A percentile compares a stretch with the other conserved stretches of the same genome.
phyloP scores from a whole-genome alignment of 30 jellyfish, hydroid and myxozoan genomes.

The Hydractinia symbiolongicarpus region DNA sequence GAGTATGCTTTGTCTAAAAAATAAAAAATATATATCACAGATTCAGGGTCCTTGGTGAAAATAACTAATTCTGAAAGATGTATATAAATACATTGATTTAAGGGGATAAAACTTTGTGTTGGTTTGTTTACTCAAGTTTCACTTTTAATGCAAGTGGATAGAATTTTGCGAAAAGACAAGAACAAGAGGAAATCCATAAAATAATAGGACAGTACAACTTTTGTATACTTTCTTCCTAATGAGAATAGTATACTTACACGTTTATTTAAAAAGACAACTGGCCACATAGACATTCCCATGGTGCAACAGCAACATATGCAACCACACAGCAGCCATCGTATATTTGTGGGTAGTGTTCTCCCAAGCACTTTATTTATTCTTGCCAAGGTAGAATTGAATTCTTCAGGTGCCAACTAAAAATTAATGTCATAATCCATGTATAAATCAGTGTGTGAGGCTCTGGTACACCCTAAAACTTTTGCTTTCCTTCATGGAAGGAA shows the following conservation, averaged over 20 bases:
- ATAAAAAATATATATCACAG: neutral
- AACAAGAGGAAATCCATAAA: neutral
- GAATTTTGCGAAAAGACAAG: neutral
- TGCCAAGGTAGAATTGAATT: slow-evolving; percentile 51
- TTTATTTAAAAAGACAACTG: slow-evolving; percentile 83
- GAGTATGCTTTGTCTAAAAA: slow-evolving; percentile 67
- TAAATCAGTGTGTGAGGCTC: neutral
- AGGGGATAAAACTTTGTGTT: neutral
- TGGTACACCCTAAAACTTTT: neutral
- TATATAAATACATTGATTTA: neutral
- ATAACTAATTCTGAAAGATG: neutral
- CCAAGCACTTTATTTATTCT: slow-evolving; percentile 77
- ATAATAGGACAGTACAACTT: neutral
- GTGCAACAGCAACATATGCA: slow-evolving; percentile 96
- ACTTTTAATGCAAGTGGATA: neutral
- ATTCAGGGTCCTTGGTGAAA: neutral
- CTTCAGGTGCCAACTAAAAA: slow-evolving; percentile 95
- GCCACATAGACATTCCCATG: slow-evolving; percentile 98
- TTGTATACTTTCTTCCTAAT: neutral
- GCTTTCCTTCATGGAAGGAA: too few species aligned
- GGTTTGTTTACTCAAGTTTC: neutral
- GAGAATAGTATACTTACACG: slow-evolving; percentile 50
- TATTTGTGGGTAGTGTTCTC: slow-evolving; percentile 68
- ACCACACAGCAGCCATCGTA: slow-evolving; percentile 85
- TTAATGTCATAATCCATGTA: neutral